Evolutionary conservation across 2,797 vertebrate genomes (phyloP).

Genomic region (Myotis pilosus): DNA sequence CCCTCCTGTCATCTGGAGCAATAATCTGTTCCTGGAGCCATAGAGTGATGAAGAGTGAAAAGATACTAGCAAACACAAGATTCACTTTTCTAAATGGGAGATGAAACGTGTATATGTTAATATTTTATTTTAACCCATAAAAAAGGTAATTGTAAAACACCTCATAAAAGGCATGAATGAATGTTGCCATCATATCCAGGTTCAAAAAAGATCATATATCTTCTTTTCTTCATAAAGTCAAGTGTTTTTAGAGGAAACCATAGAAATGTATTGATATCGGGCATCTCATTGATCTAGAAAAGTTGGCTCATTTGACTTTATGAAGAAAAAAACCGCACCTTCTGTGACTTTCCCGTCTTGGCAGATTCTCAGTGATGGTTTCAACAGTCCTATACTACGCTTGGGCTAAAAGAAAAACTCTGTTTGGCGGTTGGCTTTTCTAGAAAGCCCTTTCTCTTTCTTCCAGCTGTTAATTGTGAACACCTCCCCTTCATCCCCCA

Average conservation of each 20-base stretch:
- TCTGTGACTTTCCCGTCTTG: not conserved
- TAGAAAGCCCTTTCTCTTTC: not conserved
- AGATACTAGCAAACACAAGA: not conserved
- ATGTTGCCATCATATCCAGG: not conserved
- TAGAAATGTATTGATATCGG: not conserved
- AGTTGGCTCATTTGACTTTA: not conserved
- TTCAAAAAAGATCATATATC: not conserved
- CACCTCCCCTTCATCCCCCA: not conserved
- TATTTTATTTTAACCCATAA: not conserved
- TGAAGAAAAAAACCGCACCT: not conserved
- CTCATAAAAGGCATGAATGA: not conserved
- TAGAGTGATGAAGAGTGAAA: not conserved
- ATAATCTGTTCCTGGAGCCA: not conserved
- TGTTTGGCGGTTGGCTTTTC: not conserved
- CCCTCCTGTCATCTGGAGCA: not conserved
- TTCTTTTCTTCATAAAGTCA: not conserved
- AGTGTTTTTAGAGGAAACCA: not conserved
- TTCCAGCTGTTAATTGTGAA: not conserved
- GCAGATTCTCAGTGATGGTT: not conserved
- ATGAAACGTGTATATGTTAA: not conserved
- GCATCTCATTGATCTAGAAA: not conserved
- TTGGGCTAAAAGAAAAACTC: not conserved
- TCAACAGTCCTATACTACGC: not conserved
- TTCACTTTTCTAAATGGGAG: not conserved
- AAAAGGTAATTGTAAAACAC: not conserved